Evolutionary conservation across 1,140 invertebrate genomes (phyloP), one percentile per base, ranked within the genome.

Genomic region (Macrobrachium rosenbergii): DNA sequence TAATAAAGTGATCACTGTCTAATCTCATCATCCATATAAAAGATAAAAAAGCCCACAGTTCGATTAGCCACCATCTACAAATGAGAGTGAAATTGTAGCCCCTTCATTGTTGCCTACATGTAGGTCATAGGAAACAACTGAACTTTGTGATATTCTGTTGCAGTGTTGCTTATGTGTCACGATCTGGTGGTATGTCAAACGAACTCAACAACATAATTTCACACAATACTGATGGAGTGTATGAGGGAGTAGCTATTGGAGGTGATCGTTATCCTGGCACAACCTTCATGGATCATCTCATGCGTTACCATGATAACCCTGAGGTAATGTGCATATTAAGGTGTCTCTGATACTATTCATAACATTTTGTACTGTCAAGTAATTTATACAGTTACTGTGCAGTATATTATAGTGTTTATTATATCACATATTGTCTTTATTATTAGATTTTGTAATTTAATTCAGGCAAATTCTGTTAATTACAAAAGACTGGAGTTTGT

Each of bases 111-210:
- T n/a, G n/a, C n/a, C n/a, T n/a, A n/a, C n/a, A n/a, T n/a, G n/a
- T n/a, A n/a, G n/a, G n/a, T n/a, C n/a, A n/a, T n/a, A n/a, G n/a
- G n/a, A n/a, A n/a, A n/a, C n/a, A n/a, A n/a, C n/a, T n/a, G n/a
- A n/a, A n/a, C n/a, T n/a, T n/a, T n/a, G 69, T 76, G 60, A 0
- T 67, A 64, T 84, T 52, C 77, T 91, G 91, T 92, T 93, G 63
- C 91, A 98, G 97, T 92, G 97, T 99, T 72, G 98, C 98, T 0
- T 99, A 99, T 91, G 99, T 99, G 10, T 99, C 98, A 0, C 94
- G 98, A 79, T 99, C 98, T 0, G 99, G 99, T 77, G 99, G 99
- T 23, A 99, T 99, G 99, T 99, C 98, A 7, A 99, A 99, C 91
- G 99, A 99, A 92, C 93, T 99, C 79, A 99, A 99, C 93, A 99